phyloP scores from a whole-genome alignment of 1,140 invertebrate species.

The Zaprionus capensis region DNA sequence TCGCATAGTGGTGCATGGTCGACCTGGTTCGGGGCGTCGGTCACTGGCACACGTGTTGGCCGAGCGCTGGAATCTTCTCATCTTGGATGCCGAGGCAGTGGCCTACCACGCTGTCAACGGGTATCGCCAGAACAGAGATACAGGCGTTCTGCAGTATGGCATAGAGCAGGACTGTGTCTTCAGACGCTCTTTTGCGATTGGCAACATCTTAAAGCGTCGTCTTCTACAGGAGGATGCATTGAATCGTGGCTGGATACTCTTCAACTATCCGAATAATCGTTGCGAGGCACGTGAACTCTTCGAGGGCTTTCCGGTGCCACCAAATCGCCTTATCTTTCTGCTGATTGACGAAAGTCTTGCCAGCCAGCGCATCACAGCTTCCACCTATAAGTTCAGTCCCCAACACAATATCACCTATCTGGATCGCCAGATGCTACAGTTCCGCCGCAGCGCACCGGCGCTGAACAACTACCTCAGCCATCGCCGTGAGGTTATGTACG shows the following conservation, averaged over 20 bases:
- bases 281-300: conserved; percentile 72
- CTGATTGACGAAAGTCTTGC: conserved; percentile 65
- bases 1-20: conserved; percentile 70
- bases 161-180: conserved; percentile 50
- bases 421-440: conserved; percentile 74
- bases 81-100: conserved; percentile 69
- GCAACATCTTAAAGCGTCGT: conserved; percentile 56
- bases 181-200: conserved; percentile 57
- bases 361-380: conserved; percentile 50
- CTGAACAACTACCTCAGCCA: conserved; percentile 66
- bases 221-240: conserved; percentile 67
- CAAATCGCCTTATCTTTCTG: conserved; percentile 69
- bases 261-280: conserved; percentile 71
- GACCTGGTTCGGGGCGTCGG: conserved; percentile 66
- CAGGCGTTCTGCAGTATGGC: conserved; percentile 45
- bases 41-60: conserved; percentile 62
- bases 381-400: conserved; percentile 52
- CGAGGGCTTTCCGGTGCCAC: conserved; percentile 69
- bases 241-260: conserved; percentile 68
- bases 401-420: conserved; percentile 56
- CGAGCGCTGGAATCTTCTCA: conserved; percentile 67
- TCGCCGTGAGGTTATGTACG: conserved; percentile 72
- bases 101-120: conserved; percentile 65
- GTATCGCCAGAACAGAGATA: conserved; percentile 12
- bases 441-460: conserved; percentile 50